Base-by-base conservation (phyloP, 2,113 vertebrate species). In the Eudyptes chrysolophus region DNA sequence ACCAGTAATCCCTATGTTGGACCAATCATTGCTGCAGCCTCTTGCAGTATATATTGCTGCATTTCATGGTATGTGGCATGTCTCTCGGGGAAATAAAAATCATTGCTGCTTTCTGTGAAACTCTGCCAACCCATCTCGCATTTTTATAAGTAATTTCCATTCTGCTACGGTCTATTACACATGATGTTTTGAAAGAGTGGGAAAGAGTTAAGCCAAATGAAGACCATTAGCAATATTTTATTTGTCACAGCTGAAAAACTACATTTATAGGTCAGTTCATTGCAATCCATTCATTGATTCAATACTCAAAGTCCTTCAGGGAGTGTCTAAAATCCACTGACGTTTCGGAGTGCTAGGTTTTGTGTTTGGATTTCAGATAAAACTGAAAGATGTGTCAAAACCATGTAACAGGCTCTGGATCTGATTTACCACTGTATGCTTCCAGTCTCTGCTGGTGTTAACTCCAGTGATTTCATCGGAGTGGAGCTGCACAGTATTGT, bases 161-260 rank as follows among this genome's bases (percentile, higher is more conserved):
- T 92, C 74, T 92, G 61, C 34, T 91, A 32, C 20, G 81, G 84
- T 93, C 84, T 96, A 60, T 89, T 95, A 65, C 70, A 80, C 42
- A 38, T 42, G 40, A 54, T 77, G 46, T 48, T 95, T 96, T 85
- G 87, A 85, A 94, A 61, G 38, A 94, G 44, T 69, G 80, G 49
- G 95, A 95, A 97, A 92, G 89, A 94, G 94, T 96, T 93, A 96
- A 95, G 32, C 54, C 83, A 90, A 96, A 94, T 90, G 81, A 91
- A 96, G 94, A 74, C 78, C 46, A 30, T 91, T 97, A 97, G 97
- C 95, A 97, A 96, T 96, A 96, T 96, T 97, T 97, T 95, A 97
- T 96, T 97, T 96, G 95, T 97, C 82, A 95, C 94, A 93, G 89
- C 89, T 85, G 95, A 93, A 94, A 90, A 97, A 48, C 81, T 92